Base-by-base conservation (phyloP, 2,888 invertebrate species). In the Ochropleura plecta region DNA sequence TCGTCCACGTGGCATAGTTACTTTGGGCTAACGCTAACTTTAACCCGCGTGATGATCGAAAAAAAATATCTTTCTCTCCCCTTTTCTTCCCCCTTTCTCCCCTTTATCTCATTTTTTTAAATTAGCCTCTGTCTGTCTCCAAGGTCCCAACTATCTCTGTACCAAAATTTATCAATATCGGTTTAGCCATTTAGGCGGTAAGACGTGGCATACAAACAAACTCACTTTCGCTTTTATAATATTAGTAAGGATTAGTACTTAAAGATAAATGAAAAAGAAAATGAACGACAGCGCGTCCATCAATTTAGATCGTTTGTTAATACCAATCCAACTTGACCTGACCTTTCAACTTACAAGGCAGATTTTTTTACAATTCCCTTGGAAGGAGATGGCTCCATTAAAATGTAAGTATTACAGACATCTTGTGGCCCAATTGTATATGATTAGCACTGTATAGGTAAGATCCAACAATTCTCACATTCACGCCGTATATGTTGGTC, bases 341-440 rank as follows among this genome's bases (percentile, higher is more conserved):
- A 71, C 51, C 69, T 69, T 30, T 81, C 46, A 67, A 64, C 62
- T 48, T n/a, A 60, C 49, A 68, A 63, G 62, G 59, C 16, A 53
- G 53, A 48, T 70, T 85, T 73, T n/a, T 73, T 76, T 76, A 12
- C 20, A 65, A 67, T 30, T 59, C 18, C 85, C 83, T 60, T 82
- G n/a, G 46, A 82, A 66, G 82, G 86, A 77, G 70, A 82, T 65
- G 78, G 53, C 30, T 79, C n/a, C 60, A 87, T 87, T 79, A 78
- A 74, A 76, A 88, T 81, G 84, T 70, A 79, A 64, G 68, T 71
- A 66, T 71, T 70, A 82, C 81, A 76, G 70, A 76, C 76, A 62
- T 79, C 79, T 83, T 70, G 68, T 55, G 85, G 63, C 76, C 84
- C 79, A 72, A 67, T 88, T 88, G 88, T 88, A 88, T 86, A 68